phyloP scores from a whole-genome alignment of 1,140 invertebrate genomes.

The Apolygus lucorum region DNA sequence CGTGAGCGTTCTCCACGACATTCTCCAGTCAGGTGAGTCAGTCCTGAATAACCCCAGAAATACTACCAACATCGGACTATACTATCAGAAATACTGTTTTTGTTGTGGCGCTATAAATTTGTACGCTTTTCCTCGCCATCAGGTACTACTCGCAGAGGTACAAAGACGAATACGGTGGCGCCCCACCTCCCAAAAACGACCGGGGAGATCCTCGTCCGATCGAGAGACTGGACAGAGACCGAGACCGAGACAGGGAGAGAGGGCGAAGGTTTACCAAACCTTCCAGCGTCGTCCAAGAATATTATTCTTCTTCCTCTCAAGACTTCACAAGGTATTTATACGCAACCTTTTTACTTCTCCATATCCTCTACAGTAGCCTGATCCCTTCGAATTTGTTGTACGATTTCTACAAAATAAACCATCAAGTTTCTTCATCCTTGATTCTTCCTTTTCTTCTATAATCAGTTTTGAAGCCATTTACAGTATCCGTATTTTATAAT shows the following conservation, averaged over 20 bases:
- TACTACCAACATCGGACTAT: too few species aligned
- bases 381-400: too few species aligned
- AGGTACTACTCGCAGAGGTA: constrained; percentile 24
- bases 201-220: constrained; percentile 33
- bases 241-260: constrained; percentile 41
- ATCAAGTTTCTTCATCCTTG: too few species aligned
- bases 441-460: too few species aligned
- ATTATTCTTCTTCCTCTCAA: constrained; percentile 35
- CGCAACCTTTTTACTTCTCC: background rate
- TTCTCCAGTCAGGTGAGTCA: constrained; percentile 12
- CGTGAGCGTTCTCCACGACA: background rate
- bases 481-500: too few species aligned
- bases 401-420: too few species aligned
- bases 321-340: constrained; percentile 32
- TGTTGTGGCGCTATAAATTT: too few species aligned
- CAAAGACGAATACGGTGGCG: constrained; percentile 37
- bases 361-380: too few species aligned
- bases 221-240: constrained; percentile 29
- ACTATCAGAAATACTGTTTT: too few species aligned
- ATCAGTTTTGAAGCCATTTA: too few species aligned
- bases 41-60: too few species aligned
- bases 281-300: constrained; percentile 37
- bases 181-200: constrained; percentile 17
- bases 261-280: background rate
- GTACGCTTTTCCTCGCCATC: too few species aligned